Base-by-base conservation (phyloP, 2,888 invertebrate genomes). In the Eristalinus sepulchralis region DNA sequence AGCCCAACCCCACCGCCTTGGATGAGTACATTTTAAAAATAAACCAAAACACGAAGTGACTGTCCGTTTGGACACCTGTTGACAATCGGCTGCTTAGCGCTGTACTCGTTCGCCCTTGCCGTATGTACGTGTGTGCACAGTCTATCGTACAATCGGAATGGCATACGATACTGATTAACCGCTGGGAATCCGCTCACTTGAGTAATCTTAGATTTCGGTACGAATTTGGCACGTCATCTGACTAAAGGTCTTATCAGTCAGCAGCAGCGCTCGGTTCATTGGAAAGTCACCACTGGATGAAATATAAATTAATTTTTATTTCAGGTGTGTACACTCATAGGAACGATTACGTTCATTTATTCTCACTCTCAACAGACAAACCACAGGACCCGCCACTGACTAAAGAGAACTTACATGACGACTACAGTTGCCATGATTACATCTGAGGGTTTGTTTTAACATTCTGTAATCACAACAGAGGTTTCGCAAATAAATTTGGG, bases 201-300 rank as follows among this genome's bases (percentile, higher is more conserved):
- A 13, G 5, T 59, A n/a, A 71, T 79, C 36, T 24, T 0, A 11
- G 8, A 47, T 27, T 71, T 71, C 33, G 47, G 79, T 79, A 57
- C 79, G 79, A 71, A 27, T 79, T 71, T 64, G 13, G 4, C 20
- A 79, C 79, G 79, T 71, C 79, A 71, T 17, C 8, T 53, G 39
- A 47, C 64, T 55, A 78, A 78, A 78, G 63, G 63, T 59, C 47
- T 79, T 55, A 79, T 64, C 71, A 79, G 79, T 66, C 71, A 63
- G 47, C 62, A 31, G 55, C 31, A 57, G 53, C 53, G 3, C 13
- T 39, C n/a, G 63, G 79, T 79, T 66, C 66, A 66, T 72, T 79
- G 79, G 71, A 79, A 72, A 63, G 71, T 36, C 13, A 57, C 3
- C 2, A 33, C 31, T 60, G 33, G 33, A 17, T n/a, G 62, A 34